Evolutionary conservation across 2,888 invertebrate genomes (phyloP).

Genomic region (Crepidodera aurea): DNA sequence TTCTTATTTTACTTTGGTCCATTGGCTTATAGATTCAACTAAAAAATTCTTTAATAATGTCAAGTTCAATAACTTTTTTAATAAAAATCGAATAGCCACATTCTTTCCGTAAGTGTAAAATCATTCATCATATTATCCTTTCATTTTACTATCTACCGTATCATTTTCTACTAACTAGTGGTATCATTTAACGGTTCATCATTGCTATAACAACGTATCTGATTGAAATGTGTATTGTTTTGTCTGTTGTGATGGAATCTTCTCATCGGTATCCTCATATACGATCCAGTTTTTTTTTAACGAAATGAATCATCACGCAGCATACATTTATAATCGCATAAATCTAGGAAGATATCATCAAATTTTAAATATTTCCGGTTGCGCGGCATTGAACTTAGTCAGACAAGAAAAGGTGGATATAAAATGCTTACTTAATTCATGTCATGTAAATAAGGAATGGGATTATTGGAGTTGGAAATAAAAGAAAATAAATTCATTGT

Average conservation of each 20-base stretch:
- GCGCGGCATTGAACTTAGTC: neutral
- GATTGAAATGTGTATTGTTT: constrained; percentile 11
- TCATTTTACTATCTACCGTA: neutral
- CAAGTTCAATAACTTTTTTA: too few species aligned
- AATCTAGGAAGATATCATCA: constrained; percentile 4
- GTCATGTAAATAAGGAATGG: neutral
- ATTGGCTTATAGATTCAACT: too few species aligned
- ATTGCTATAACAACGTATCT: neutral
- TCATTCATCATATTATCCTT: neutral
- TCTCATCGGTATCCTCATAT: constrained; percentile 12
- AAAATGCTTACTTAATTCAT: neutral
- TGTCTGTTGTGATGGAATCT: constrained; percentile 11
- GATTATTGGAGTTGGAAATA: too few species aligned
- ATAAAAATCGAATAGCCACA: too few species aligned
- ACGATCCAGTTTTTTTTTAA: neutral
- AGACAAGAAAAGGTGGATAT: neutral
- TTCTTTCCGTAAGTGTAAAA: too few species aligned
- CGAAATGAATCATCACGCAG: neutral
- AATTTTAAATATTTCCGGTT: constrained; percentile 6
- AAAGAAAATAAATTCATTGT: too few species aligned
- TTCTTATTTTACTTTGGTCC: too few species aligned
- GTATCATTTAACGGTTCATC: constrained; percentile 11
- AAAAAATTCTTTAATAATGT: too few species aligned
- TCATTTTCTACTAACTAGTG: neutral
- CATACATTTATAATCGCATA: constrained; percentile 13